Conservation (phyloP, 2,888 invertebrate genomes). For the Limulus polyphemus region DNA sequence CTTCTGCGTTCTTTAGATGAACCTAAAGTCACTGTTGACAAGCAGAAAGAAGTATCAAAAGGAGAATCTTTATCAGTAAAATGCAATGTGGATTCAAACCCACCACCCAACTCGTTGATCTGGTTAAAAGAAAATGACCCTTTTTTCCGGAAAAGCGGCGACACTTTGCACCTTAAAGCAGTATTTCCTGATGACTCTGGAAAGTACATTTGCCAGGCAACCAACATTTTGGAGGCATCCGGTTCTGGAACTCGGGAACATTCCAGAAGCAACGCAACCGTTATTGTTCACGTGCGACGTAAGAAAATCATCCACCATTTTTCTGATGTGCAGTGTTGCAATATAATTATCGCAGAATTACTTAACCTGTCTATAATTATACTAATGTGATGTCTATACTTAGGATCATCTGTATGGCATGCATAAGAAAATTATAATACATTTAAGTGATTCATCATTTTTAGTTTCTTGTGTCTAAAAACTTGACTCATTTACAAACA, state of each 20-base stretch:
- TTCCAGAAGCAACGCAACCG: constrained; percentile 58
- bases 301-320: constrained; percentile 40
- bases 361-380: too few species aligned
- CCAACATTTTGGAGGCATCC: constrained; percentile 65
- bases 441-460: too few species aligned
- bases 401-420: too few species aligned
- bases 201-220: constrained; percentile 75
- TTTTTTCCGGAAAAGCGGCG: constrained; percentile 70
- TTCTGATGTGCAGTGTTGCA: too few species aligned
- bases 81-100: constrained; percentile 79
- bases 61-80: constrained; percentile 71
- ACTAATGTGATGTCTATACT: too few species aligned
- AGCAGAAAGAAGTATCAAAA: constrained; percentile 57
- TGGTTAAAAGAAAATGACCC: constrained; percentile 76
- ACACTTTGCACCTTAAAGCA: constrained; percentile 55
- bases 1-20: constrained; percentile 20
- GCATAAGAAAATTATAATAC: too few species aligned
- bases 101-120: constrained; percentile 63
- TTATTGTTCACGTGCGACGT: constrained; percentile 70
- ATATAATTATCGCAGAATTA: too few species aligned
- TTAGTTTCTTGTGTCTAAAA: too few species aligned
- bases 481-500: too few species aligned
- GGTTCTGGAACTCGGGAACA: constrained; percentile 37
- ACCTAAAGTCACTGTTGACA: constrained; percentile 26
- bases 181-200: constrained; percentile 76